These are phyloP conservation scores for Catharus minimus DNA, from an alignment of 2,113 vertebrate genomes.

Conservation along the genomic window DNA sequence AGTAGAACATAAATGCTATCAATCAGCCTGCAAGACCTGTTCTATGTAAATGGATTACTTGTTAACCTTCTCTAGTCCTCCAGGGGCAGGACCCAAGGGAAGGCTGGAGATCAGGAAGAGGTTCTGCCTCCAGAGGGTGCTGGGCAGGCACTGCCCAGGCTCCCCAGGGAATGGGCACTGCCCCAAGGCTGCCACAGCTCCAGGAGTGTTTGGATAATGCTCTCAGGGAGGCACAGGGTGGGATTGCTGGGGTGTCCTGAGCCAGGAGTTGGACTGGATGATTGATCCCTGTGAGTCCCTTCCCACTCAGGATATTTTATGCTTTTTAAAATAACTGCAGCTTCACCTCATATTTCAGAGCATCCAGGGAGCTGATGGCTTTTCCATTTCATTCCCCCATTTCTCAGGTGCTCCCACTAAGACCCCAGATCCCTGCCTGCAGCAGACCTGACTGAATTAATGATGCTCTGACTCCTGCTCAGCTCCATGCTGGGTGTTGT, in stretches of 20 bases:
- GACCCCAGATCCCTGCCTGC: not conserved
- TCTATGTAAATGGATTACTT: not conserved
- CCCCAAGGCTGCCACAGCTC: not conserved
- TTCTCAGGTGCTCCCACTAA: not conserved
- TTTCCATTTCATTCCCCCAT: not conserved
- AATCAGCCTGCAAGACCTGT: not conserved
- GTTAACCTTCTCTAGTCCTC: not conserved
- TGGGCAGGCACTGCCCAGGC: not conserved
- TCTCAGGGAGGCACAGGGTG: accelerated
- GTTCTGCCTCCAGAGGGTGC: not conserved
- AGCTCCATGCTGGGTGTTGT: not conserved
- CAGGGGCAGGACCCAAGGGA: not conserved
- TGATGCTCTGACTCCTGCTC: not conserved
- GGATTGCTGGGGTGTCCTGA: not conserved
- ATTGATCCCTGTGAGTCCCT: not conserved
- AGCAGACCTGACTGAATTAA: not conserved
- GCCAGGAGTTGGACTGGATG: not conserved
- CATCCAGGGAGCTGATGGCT: not conserved
- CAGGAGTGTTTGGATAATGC: accelerated
- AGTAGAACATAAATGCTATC: not conserved
- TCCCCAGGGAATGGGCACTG: not conserved
- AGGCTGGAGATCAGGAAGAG: accelerated
- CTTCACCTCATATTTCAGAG: not conserved
- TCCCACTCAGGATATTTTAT: not conserved
- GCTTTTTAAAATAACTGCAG: not conserved